A percentile compares a stretch with the other conserved stretches of the same genome.
phyloP scores from a whole-genome alignment of 2,797 vertebrate genomes.

The Anniella stebbinsi region DNA sequence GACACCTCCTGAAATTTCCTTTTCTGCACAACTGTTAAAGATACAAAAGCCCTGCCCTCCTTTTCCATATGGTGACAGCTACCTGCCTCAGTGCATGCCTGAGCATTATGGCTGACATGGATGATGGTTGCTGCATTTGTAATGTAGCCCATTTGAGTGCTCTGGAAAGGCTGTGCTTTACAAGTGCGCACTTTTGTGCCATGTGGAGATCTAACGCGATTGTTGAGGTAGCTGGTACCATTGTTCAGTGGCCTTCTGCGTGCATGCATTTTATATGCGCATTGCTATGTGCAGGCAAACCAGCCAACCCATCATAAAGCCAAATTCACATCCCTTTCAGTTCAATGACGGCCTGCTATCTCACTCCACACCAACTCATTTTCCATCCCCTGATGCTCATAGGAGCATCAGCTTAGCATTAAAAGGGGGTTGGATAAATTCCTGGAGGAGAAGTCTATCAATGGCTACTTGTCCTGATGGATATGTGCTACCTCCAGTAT shows the following conservation, averaged over 20 bases:
- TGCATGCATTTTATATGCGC: neutral
- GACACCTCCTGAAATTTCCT: no score
- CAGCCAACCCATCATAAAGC: neutral
- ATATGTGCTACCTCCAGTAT: no score
- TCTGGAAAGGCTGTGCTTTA: neutral
- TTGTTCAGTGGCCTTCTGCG: neutral
- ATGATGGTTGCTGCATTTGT: neutral
- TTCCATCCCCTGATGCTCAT: neutral
- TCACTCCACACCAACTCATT: no score
- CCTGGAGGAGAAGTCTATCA: no score
- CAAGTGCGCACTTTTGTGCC: no score
- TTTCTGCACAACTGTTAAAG: no score
- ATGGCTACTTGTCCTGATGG: no score
- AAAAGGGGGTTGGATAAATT: no score
- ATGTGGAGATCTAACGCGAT: neutral
- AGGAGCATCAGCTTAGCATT: no score
- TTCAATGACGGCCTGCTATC: neutral
- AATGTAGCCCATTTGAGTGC: neutral
- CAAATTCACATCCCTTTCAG: neutral
- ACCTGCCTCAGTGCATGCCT: neutral
- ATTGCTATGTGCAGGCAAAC: neutral
- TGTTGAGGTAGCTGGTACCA: neutral
- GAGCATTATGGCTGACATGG: neutral
- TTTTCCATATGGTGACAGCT: no score
- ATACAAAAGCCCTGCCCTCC: no score